Base-by-base conservation (phyloP, 2,888 invertebrate genomes). In the Bugulina stolonifera region DNA sequence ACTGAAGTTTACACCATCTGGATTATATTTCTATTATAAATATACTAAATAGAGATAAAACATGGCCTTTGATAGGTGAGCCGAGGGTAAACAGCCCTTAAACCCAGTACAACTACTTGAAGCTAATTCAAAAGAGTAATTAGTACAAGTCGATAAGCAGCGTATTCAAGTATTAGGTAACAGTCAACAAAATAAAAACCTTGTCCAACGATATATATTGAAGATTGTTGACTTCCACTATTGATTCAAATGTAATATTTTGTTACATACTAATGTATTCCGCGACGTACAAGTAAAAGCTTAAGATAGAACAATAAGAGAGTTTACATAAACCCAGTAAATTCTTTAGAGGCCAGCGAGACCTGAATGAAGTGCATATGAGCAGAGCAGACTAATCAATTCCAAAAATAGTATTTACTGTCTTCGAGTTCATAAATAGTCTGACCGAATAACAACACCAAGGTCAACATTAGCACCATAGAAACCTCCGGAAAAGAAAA, bases 191-290 rank as follows among this genome's bases (percentile, higher is more conserved):
- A 43, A 43, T 43, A 18, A 43, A 43, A 43, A 43, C 5, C 5
- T 10, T 18, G 5, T 43, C 43, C 18, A 43, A 43, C 5, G 5
- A 43, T n/a, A 43, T 10, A 43, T 43, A 43, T 43, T 43, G 43
- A 18, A 43, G 5, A 10, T 43, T 43, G 43, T 43, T 43, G 18
- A 18, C 43, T 43, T 43, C 43, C n/a, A 10, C 43, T 43, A 43
- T 43, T 43, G 43, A 43, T 43, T 18, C 5, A 10, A 43, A 43
- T 43, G 18, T 10, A 43, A 43, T 43, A 43, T 43, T 43, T 43
- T 10, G 57, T 27, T 57, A 57, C 57, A 25, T 18, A 27, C 64
- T 64, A 64, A 64, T 64, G 64, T 27, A 57, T 32, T 10, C 18
- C 29, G 64, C 25, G 64, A 64, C 64, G 27, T 14, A 10, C 32